Evolutionary conservation across 1,140 invertebrate genomes (phyloP).

Genomic region (Zaprionus nigranus): DNA sequence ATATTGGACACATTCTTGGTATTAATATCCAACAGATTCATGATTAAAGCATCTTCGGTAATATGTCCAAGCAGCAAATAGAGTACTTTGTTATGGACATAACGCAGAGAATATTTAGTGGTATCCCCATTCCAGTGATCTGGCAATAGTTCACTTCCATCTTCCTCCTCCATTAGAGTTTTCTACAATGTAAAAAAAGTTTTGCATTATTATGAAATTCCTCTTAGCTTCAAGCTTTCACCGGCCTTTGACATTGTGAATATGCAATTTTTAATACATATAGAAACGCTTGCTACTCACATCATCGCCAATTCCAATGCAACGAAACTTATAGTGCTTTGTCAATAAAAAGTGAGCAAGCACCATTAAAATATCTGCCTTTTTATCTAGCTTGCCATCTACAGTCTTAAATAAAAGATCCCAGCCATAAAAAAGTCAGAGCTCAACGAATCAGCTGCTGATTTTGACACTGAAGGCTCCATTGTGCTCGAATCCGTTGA

Average conservation of each 20-base stretch:
- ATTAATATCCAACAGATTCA: conserved; percentile 87
- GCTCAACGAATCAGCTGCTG: conserved; percentile 8
- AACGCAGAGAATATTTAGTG: conserved; percentile 88
- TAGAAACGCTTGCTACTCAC: conserved; percentile 83
- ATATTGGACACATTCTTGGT: conserved; percentile 83
- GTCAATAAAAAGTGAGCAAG: conserved; percentile 90
- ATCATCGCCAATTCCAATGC: conserved; percentile 89
- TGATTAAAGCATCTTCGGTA: conserved; percentile 87
- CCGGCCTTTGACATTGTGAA: background rate
- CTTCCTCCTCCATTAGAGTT: conserved; percentile 87
- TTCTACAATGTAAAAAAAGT: conserved; percentile 84
- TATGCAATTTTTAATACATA: background rate
- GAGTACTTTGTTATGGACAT: conserved; percentile 87
- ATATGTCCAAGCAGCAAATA: conserved; percentile 88
- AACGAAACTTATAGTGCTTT: conserved; percentile 88
- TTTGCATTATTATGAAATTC: too few relatives aligned
- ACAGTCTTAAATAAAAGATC: conserved; percentile 89
- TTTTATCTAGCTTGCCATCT: conserved; percentile 86
- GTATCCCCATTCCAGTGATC: conserved; percentile 88
- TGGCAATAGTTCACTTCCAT: conserved; percentile 88
- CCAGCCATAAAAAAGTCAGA: conserved; percentile 88
- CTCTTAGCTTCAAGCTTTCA: too few relatives aligned
- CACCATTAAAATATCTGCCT: conserved; percentile 89
- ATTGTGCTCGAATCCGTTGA: conserved; percentile 25
- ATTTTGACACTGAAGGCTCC: conserved; percentile 33